A percentile compares a stretch with the other conserved stretches of the same genome.
phyloP scores from a whole-genome alignment of 2,797 vertebrate species.

The Falco peregrinus region DNA sequence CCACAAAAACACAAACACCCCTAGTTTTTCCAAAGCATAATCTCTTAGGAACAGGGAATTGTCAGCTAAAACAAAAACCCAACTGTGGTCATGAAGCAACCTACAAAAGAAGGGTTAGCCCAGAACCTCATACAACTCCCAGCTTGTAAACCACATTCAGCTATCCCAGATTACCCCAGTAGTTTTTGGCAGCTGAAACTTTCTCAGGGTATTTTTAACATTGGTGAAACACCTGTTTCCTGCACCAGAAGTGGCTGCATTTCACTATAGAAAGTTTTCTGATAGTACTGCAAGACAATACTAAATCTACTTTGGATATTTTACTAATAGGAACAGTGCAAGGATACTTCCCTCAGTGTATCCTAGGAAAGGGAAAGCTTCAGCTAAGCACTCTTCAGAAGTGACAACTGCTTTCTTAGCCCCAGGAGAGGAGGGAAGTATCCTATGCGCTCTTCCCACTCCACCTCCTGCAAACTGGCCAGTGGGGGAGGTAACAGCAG shows the following conservation, averaged over 20 bases:
- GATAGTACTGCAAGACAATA: neutral
- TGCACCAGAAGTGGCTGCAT: neutral
- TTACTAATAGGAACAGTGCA: neutral
- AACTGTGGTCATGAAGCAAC: neutral
- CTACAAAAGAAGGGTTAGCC: neutral
- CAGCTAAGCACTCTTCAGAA: neutral
- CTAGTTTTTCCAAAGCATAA: neutral
- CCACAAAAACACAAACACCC: too few relatives aligned
- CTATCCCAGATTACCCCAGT: neutral
- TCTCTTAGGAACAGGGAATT: neutral
- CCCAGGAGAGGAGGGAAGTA: neutral
- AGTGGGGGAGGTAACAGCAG: neutral
- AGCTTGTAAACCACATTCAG: neutral
- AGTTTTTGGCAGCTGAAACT: neutral
- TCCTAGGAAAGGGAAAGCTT: neutral
- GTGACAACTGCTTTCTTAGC: neutral
- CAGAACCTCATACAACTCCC: neutral
- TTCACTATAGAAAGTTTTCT: neutral
- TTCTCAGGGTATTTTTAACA: neutral
- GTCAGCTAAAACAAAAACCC: neutral
- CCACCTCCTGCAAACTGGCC: neutral
- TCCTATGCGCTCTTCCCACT: neutral
- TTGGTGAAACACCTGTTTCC: conserved; percentile 4
- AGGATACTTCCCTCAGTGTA: neutral
- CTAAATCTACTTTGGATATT: neutral